Evolutionary conservation across 2,888 invertebrate genomes (phyloP).

Genomic region (Nyleta sp.): DNA sequence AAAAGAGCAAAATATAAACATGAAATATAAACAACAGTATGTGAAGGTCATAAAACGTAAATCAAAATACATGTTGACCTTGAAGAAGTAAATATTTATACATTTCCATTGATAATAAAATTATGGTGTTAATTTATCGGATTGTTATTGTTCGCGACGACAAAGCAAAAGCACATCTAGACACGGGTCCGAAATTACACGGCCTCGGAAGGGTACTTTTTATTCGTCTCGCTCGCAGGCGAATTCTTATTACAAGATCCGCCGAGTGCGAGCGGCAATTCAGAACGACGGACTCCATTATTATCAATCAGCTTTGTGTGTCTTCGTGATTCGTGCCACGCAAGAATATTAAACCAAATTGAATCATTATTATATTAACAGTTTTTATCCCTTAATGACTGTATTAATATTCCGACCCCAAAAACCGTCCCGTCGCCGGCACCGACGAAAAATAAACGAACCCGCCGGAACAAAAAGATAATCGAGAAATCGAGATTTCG

Average conservation of each 20-base stretch:
- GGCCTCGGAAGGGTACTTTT: constrained; percentile 30
- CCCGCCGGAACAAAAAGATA: not conserved
- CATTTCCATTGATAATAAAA: no score
- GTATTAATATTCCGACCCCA: constrained; percentile 50
- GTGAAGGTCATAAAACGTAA: no score
- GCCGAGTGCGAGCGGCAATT: constrained; percentile 51
- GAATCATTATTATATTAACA: constrained; percentile 64
- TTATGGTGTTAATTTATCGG: no score
- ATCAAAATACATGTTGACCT: no score
- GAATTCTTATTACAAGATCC: constrained; percentile 61
- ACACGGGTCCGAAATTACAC: constrained; percentile 37
- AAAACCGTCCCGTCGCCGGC: not conserved
- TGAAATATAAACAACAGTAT: no score
- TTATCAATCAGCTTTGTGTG: constrained; percentile 64
- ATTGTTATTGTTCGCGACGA: constrained; percentile 1
- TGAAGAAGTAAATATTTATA: no score
- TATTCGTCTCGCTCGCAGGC: constrained; percentile 50
- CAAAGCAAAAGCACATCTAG: constrained; percentile 3
- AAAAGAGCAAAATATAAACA: no score
- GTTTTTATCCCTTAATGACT: constrained; percentile 60
- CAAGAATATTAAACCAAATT: constrained; percentile 61
- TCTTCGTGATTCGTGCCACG: constrained; percentile 63
- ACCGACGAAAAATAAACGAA: constrained; percentile 9
- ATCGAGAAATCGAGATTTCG: not conserved
- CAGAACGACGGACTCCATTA: constrained; percentile 60